Percentiles rank a stretch among this genome's conserved stretches.
phyloP scores from a whole-genome alignment of 1,140 invertebrate species.

The Musca vetustissima region DNA sequence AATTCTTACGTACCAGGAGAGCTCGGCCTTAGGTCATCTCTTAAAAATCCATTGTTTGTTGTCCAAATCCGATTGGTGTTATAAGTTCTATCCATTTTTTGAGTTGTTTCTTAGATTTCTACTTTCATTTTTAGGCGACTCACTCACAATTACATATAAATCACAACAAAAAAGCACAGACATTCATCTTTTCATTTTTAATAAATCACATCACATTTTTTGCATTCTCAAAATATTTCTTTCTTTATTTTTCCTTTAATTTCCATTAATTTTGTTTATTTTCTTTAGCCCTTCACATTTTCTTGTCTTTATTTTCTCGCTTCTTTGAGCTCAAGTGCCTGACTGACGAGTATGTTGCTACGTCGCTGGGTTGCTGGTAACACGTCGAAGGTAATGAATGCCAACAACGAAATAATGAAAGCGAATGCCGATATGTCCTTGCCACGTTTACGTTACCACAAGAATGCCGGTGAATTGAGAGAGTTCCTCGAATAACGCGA shows the following conservation, averaged over 20 bases:
- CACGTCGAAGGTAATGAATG: not conserved
- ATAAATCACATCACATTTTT: no score
- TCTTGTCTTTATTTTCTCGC: no score
- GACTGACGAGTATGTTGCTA: no score
- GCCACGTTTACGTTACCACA: slow-evolving; percentile 8
- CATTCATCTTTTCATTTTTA: no score
- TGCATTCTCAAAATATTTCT: no score
- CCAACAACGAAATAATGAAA: not conserved
- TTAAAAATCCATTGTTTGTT: slow-evolving; percentile 28
- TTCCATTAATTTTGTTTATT: no score
- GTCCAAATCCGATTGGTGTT: slow-evolving; percentile 26
- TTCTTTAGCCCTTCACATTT: no score
- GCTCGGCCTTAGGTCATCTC: slow-evolving; percentile 1
- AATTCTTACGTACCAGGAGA: slow-evolving; percentile 11
- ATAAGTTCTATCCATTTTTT: slow-evolving; percentile 25
- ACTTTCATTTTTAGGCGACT: not conserved
- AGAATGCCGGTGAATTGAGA: slow-evolving; percentile 47
- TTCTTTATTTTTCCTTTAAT: no score
- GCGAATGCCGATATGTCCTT: slow-evolving; percentile 14
- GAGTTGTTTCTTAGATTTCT: not conserved
- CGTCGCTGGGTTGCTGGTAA: no score
- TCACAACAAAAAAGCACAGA: no score
- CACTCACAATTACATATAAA: no score
- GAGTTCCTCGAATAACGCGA: slow-evolving; percentile 35
- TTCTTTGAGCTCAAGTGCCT: no score